Evolutionary conservation across 2,113 vertebrate species (phyloP).

Genomic region (Gobiocypris rarus): DNA sequence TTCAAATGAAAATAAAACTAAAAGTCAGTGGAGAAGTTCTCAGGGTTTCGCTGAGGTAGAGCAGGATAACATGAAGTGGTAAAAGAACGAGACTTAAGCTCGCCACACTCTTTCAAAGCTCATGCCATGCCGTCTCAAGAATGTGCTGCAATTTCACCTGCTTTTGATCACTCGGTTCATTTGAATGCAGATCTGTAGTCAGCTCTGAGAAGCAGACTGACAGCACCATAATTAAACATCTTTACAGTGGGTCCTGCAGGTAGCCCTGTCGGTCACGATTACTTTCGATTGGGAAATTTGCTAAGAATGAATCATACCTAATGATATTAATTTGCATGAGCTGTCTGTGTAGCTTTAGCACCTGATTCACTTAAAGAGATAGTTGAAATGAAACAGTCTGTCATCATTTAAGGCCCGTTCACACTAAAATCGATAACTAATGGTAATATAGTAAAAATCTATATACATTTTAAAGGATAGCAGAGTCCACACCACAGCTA

Average conservation of each 20-base stretch:
- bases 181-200: not conserved
- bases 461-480: too few relatives aligned
- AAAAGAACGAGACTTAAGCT: not conserved
- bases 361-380: not conserved
- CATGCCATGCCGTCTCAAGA: not conserved
- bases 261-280: not conserved
- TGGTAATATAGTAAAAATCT: too few relatives aligned
- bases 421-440: too few relatives aligned
- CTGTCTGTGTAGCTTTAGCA: not conserved
- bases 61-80: not conserved
- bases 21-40: not conserved
- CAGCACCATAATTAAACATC: slow-evolving; percentile 25
- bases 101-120: not conserved
- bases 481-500: too few relatives aligned
- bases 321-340: not conserved
- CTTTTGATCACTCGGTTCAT: not conserved
- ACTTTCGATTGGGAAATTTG: not conserved
- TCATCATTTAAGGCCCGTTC: too few relatives aligned
- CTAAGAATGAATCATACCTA: not conserved
- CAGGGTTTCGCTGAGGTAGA: not conserved
- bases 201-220: not conserved
- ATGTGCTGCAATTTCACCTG: not conserved
- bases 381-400: not conserved
- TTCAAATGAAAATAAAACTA: not conserved
- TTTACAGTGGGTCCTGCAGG: not conserved